Evolutionary conservation across 2,797 vertebrate species (phyloP).

Genomic region (Enteromius thamalakanensis): DNA sequence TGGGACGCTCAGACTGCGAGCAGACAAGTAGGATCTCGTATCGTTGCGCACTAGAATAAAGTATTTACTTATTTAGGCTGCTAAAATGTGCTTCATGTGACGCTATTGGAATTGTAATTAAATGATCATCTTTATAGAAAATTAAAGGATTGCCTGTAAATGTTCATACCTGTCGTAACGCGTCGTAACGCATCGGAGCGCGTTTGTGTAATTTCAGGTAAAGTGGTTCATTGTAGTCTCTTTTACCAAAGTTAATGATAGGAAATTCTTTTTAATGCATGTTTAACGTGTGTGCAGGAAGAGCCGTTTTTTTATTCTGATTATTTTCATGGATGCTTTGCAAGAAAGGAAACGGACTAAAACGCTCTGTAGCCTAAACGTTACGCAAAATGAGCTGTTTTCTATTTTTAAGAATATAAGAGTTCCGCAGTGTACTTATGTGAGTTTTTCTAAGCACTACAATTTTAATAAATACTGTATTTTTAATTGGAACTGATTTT

Average conservation of each 20-base stretch:
- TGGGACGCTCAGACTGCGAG: slow-evolving; percentile 42
- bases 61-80: not conserved
- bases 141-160: slow-evolving; percentile 57
- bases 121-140: slow-evolving; percentile 45
- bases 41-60: slow-evolving; percentile 20
- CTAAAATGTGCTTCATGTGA: not conserved
- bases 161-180: slow-evolving; percentile 53
- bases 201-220: slow-evolving; percentile 73
- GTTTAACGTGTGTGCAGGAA: not conserved
- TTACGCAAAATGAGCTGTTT: not conserved
- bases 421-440: not conserved
- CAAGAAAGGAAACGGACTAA: not conserved
- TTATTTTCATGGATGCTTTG: not conserved
- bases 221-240: slow-evolving; percentile 67
- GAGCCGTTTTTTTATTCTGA: not conserved
- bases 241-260: slow-evolving; percentile 40
- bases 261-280: not conserved
- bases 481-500: not conserved
- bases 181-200: slow-evolving; percentile 68
- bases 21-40: slow-evolving; percentile 3
- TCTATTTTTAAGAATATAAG: no score
- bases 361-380: not conserved
- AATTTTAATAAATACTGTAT: not conserved
- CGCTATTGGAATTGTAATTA: not conserved
- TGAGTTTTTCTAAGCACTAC: not conserved